Evolutionary conservation across 2,113 vertebrate species (phyloP).

Genomic region (Sturnira hondurensis): DNA sequence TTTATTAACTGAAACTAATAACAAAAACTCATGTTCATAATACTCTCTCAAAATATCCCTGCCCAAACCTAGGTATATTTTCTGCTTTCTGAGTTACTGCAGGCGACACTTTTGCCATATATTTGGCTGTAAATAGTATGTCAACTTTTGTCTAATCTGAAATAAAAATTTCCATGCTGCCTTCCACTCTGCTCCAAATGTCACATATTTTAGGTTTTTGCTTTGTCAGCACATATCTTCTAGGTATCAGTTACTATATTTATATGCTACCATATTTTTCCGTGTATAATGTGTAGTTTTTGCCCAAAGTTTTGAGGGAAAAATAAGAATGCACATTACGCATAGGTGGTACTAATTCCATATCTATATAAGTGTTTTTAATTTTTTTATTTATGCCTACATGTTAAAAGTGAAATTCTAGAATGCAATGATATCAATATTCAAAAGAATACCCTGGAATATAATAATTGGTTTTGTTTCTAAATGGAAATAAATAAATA

Average conservation of each 20-base stretch:
- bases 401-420: too few species aligned
- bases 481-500: too few species aligned
- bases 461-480: too few species aligned
- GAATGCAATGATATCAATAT: too few species aligned
- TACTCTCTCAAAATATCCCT: not conserved
- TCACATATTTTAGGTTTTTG: not conserved
- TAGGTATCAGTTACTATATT: not conserved
- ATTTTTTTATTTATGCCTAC: too few species aligned
- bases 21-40: not conserved
- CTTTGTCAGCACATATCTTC: not conserved
- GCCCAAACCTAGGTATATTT: not conserved
- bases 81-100: not conserved
- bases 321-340: too few species aligned
- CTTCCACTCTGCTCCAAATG: not conserved
- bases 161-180: not conserved
- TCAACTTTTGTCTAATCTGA: not conserved
- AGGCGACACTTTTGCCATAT: not conserved
- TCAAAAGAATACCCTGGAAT: too few species aligned
- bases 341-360: too few species aligned
- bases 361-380: too few species aligned
- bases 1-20: not conserved
- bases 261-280: not conserved
- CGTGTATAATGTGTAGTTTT: too few species aligned
- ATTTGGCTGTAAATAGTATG: not conserved
- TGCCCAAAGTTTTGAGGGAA: too few species aligned